These are phyloP conservation scores for Pyrgus malvae DNA, from an alignment of 2,888 invertebrate species.

Conservation along the genomic window DNA sequence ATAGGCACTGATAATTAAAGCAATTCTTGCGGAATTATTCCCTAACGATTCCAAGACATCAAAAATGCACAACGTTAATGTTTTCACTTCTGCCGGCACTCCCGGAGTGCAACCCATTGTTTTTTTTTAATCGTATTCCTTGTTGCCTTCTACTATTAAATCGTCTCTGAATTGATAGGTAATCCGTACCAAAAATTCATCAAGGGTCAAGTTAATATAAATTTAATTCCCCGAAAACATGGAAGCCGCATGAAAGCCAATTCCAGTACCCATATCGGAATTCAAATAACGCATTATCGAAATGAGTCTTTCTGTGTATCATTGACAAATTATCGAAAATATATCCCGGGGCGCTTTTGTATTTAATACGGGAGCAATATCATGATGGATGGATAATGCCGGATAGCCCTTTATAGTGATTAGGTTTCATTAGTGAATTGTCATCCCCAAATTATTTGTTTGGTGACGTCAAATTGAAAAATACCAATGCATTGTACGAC, in stretches of 20 bases:
- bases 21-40: too few species aligned
- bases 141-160: too few species aligned
- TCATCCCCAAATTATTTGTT: slow-evolving; percentile 29
- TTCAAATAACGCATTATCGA: slow-evolving; percentile 20
- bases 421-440: slow-evolving; percentile 38
- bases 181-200: too few species aligned
- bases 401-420: slow-evolving; percentile 42
- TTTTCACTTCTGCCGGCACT: too few species aligned
- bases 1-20: too few species aligned
- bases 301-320: slow-evolving; percentile 6
- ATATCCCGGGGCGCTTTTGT: slow-evolving; percentile 37
- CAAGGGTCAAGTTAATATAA: too few species aligned
- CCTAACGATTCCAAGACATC: too few species aligned
- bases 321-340: slow-evolving; percentile 25
- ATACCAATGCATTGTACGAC: slow-evolving; percentile 4
- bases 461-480: slow-evolving; percentile 9
- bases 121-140: too few species aligned
- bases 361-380: slow-evolving; percentile 38
- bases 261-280: slow-evolving; percentile 6
- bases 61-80: too few species aligned
- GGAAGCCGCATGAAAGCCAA: slow-evolving; percentile 2
- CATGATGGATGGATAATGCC: slow-evolving; percentile 39
- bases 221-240: neutral
- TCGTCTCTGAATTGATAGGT: too few species aligned
- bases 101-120: too few species aligned